Conservation (phyloP, 2,888 invertebrate species). For the Eilema depressum region DNA sequence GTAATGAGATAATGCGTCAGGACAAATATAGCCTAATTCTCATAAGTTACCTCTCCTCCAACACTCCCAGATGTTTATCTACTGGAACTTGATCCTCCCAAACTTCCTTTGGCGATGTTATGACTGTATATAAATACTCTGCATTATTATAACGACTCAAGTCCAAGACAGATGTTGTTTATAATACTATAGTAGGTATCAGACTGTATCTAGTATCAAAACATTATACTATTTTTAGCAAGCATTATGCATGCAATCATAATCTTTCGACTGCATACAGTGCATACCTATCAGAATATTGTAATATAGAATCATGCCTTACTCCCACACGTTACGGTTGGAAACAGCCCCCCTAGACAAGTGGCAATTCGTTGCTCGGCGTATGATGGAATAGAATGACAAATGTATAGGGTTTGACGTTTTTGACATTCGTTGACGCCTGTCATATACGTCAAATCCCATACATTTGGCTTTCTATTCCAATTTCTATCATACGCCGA, state of each 20-base stretch:
- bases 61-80: background rate
- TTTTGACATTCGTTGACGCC: no score
- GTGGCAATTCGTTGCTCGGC: no score
- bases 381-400: no score
- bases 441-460: no score
- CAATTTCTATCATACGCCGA: no score
- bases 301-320: background rate
- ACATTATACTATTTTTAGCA: conserved; percentile 17
- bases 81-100: background rate
- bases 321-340: background rate
- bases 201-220: conserved; percentile 10
- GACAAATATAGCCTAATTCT: no score
- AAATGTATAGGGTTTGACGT: no score
- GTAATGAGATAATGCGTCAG: no score
- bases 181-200: conserved; percentile 10
- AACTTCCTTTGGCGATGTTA: background rate
- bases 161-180: conserved; percentile 6
- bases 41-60: background rate
- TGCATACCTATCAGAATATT: background rate
- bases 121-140: conserved; percentile 6
- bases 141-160: background rate
- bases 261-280: background rate
- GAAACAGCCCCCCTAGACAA: no score
- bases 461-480: no score
- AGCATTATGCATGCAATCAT: background rate